Percentiles rank a stretch among this genome's conserved stretches.
Evolutionary conservation across 2,113 vertebrate genomes (phyloP).

Genomic region (Pterocles orientalis): DNA sequence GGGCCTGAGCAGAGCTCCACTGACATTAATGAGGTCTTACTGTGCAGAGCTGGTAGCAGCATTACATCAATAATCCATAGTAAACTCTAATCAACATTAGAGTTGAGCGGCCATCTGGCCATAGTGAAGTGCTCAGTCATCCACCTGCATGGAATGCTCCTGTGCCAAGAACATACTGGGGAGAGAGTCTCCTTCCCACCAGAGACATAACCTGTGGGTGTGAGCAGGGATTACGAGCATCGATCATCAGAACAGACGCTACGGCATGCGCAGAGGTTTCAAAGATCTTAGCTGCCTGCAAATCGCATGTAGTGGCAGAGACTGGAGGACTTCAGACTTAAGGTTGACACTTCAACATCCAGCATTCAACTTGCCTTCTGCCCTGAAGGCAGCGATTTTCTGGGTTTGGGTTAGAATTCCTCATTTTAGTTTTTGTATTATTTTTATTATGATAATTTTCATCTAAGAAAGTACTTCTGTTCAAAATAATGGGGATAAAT

Average conservation of each 20-base stretch:
- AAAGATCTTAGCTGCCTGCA: not conserved
- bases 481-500: not conserved
- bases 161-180: not conserved
- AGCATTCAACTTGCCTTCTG: not conserved
- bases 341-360: not conserved
- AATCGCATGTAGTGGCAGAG: not conserved
- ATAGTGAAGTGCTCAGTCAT: not conserved
- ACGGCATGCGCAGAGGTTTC: not conserved
- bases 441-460: not conserved
- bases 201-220: not conserved
- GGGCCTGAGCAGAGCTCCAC: not conserved
- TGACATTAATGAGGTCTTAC: not conserved
- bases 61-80: constrained; percentile 15
- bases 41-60: not conserved
- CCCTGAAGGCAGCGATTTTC: not conserved
- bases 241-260: not conserved
- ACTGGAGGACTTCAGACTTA: not conserved
- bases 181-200: not conserved
- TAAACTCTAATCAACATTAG: not conserved
- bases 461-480: not conserved
- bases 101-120: not conserved
- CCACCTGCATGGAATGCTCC: not conserved
- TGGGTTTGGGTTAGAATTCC: not conserved
- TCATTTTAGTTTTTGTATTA: not conserved
- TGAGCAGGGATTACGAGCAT: not conserved